Evolutionary conservation across 1,140 invertebrate species (phyloP), one percentile per base, ranked within the genome.

Genomic region (Drosophila guanche): DNA sequence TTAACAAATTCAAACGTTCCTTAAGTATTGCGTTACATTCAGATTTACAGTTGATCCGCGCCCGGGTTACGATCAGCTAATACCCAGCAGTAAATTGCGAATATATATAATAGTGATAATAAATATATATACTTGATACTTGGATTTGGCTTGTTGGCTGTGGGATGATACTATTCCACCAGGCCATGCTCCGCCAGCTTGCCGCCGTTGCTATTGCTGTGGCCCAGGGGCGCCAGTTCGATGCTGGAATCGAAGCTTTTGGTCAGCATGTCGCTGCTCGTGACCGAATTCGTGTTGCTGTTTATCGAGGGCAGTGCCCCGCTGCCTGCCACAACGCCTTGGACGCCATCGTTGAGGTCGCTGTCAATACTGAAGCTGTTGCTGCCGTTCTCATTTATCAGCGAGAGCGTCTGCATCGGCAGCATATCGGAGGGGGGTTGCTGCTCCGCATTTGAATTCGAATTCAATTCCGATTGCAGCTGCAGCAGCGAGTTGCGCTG

Each of bases 231-330:
- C 22, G 85, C 67, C 46, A 90, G 48, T 54, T 90, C 89, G 45
- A 90, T 69, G 59, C 85, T 90, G n/a, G 89, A 90, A 46, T 90
- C 89, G 43, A 90, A 90, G 65, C 89, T 90, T 61, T 90, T 90
- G 22, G 89, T 90, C 59, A 90, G 62, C 55, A 86, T 14, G 27
- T 90, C 89, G 41, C 89, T 90, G 74, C 89, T 90, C 5, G 89
- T 90, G n/a, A 90, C 79, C 47, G 89, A 90, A 46, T 77, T 90
- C 16, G 89, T 90, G 61, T 85, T 90, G 73, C 89, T 90, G 63
- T 65, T 81, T 33, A 86, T 23, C 43, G 81, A 67, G 10, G 79
- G 52, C 27, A 89, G 45, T 5, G 43, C 48, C 14, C 42, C 51
- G 52, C 62, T 66, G 27, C 68, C 50, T 12, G 68, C 72, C 12